Percentiles rank a stretch among this genome's conserved stretches.
Conservation (phyloP, 1,140 invertebrate genomes). For the Brachionus manjavacas region DNA sequence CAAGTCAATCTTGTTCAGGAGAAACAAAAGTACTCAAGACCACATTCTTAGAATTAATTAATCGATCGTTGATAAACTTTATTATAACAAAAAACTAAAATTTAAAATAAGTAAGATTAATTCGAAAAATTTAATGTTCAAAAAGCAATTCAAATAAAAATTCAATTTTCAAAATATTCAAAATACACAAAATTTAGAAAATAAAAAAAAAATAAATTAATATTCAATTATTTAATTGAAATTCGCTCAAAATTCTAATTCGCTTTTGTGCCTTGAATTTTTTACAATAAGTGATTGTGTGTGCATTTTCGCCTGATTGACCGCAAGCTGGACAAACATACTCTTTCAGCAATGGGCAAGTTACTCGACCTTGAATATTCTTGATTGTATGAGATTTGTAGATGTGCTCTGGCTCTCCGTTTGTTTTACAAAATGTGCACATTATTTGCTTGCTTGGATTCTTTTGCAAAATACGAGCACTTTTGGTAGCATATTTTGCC, state of each 20-base stretch:
- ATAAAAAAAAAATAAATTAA: too few relatives aligned
- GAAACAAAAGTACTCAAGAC: too few relatives aligned
- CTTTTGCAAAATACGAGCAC: background rate
- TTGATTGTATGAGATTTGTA: conserved; percentile 66
- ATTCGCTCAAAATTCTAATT: background rate
- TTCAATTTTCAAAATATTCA: too few relatives aligned
- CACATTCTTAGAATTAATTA: too few relatives aligned
- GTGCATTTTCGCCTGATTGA: conserved; percentile 42
- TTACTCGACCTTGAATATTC: conserved; percentile 62
- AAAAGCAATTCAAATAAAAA: too few relatives aligned
- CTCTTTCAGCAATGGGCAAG: conserved; percentile 68
- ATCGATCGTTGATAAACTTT: too few relatives aligned
- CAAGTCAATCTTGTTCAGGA: too few relatives aligned
- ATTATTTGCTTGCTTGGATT: conserved; percentile 28
- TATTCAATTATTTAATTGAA: background rate
- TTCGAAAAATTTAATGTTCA: too few relatives aligned
- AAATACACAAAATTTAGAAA: too few relatives aligned
- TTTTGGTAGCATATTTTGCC: background rate
- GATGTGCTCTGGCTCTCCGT: conserved; percentile 63
- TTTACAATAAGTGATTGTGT: conserved; percentile 47
- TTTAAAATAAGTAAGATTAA: too few relatives aligned
- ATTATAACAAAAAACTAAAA: too few relatives aligned
- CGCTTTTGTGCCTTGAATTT: conserved; percentile 62
- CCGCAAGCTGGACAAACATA: conserved; percentile 64
- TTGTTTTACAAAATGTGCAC: conserved; percentile 72